phyloP scores from a whole-genome alignment of 2,888 invertebrate species.

The Listrodromus nycthemerus region DNA sequence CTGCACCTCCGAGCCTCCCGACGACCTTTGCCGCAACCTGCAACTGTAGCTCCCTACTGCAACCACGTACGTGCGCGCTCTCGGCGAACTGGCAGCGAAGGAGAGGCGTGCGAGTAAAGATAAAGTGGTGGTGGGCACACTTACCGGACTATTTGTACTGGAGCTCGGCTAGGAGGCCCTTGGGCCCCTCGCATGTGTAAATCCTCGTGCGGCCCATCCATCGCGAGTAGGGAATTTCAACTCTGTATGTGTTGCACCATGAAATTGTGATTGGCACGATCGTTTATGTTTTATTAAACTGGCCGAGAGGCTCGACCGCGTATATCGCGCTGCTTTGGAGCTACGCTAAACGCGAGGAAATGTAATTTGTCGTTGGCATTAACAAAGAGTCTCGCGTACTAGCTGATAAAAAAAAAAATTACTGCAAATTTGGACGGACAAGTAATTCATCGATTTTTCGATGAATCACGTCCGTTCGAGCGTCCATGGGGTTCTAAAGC shows the following conservation, averaged over 20 bases:
- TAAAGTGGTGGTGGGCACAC: constrained; percentile 52
- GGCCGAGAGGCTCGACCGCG: neutral
- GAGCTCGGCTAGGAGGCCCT: constrained; percentile 48
- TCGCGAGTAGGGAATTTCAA: neutral
- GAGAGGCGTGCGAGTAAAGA: constrained; percentile 57
- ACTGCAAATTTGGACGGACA: neutral
- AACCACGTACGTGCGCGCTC: constrained; percentile 62
- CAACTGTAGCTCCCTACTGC: constrained; percentile 77
- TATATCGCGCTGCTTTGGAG: constrained; percentile 11
- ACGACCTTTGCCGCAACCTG: constrained; percentile 82
- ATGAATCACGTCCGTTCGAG: neutral
- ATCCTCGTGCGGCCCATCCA: constrained; percentile 41
- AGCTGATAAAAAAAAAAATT: neutral
- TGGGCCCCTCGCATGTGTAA: constrained; percentile 40
- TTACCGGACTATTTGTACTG: constrained; percentile 66
- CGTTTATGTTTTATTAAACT: constrained; percentile 51
- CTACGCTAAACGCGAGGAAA: constrained; percentile 1
- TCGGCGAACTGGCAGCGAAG: constrained; percentile 35
- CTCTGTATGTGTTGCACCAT: constrained; percentile 25
- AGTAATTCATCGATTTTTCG: neutral
- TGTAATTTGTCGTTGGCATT: constrained; percentile 26
- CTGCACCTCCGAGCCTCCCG: constrained; percentile 80
- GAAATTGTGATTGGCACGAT: constrained; percentile 57
- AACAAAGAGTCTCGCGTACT: neutral
- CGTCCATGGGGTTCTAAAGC: constrained; percentile 9